Evolutionary conservation across 2,113 vertebrate genomes (phyloP).

Genomic region (Ciconia stormi): DNA sequence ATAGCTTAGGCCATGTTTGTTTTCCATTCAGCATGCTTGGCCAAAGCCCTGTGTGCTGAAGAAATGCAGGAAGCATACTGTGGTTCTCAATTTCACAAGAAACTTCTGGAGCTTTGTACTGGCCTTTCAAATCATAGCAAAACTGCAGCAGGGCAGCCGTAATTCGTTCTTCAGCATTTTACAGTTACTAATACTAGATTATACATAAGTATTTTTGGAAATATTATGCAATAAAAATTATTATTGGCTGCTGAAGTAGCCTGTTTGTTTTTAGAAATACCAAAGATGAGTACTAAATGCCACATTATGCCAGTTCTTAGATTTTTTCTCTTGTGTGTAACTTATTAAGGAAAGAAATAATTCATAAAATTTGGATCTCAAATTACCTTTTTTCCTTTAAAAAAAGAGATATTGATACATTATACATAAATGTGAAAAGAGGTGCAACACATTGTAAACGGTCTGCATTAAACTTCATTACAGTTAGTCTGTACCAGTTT

Average conservation of each 20-base stretch:
- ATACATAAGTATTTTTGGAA: background rate
- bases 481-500: conserved; percentile 57
- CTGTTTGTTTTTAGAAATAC: conserved; percentile 30
- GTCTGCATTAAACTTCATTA: conserved; percentile 59
- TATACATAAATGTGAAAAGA: conserved; percentile 50
- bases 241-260: background rate
- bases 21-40: background rate
- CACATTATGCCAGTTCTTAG: background rate
- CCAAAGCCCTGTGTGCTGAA: background rate
- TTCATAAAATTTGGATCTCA: background rate
- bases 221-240: background rate
- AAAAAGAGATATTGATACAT: background rate
- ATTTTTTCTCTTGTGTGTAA: background rate
- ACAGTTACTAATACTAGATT: background rate
- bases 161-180: background rate
- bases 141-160: background rate
- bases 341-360: background rate
- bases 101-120: background rate
- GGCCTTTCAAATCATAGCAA: background rate
- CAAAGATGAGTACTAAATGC: background rate
- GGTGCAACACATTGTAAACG: conserved; percentile 49
- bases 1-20: background rate
- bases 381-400: background rate
- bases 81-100: background rate
- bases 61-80: background rate